A percentile compares a stretch with the other conserved stretches of the same genome.
These are phyloP conservation scores for Heliothis subflexa DNA, from an alignment of 1,140 invertebrate genomes.

Conservation along the genomic window DNA sequence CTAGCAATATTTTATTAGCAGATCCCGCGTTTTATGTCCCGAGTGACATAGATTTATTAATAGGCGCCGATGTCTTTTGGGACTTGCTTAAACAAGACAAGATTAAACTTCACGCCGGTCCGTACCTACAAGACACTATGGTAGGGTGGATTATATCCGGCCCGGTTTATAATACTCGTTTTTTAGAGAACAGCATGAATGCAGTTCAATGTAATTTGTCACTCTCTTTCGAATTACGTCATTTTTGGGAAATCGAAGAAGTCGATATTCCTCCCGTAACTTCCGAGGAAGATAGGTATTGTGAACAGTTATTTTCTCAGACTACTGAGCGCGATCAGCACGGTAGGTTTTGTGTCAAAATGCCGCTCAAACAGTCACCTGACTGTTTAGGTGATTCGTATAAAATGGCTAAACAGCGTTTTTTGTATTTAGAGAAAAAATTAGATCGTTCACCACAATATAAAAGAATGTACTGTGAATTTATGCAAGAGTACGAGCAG, in stretches of 20 bases:
- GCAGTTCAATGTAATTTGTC: constrained; percentile 2
- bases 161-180: not conserved
- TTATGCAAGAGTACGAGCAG: constrained; percentile 55
- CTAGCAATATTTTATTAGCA: constrained; percentile 50
- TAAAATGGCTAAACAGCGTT: constrained; percentile 48
- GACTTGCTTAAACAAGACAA: constrained; percentile 48
- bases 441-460: constrained; percentile 35
- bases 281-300: constrained; percentile 48
- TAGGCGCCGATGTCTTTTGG: constrained; percentile 61
- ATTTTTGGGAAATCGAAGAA: constrained; percentile 60
- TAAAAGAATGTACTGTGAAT: constrained; percentile 58
- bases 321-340: constrained; percentile 46
- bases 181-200: not conserved
- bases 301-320: constrained; percentile 46
- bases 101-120: constrained; percentile 49
- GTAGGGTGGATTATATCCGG: constrained; percentile 50
- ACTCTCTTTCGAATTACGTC: not conserved
- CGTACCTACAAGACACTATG: constrained; percentile 50
- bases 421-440: constrained; percentile 58
- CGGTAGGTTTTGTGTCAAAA: constrained; percentile 54
- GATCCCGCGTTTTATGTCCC: constrained; percentile 54
- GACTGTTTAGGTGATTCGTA: constrained; percentile 56
- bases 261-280: constrained; percentile 3
- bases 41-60: constrained; percentile 54
- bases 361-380: constrained; percentile 50